Percentiles rank a stretch among this genome's conserved stretches.
Conservation (phyloP, 2,888 invertebrate species). For the Aphodius sticticus region DNA sequence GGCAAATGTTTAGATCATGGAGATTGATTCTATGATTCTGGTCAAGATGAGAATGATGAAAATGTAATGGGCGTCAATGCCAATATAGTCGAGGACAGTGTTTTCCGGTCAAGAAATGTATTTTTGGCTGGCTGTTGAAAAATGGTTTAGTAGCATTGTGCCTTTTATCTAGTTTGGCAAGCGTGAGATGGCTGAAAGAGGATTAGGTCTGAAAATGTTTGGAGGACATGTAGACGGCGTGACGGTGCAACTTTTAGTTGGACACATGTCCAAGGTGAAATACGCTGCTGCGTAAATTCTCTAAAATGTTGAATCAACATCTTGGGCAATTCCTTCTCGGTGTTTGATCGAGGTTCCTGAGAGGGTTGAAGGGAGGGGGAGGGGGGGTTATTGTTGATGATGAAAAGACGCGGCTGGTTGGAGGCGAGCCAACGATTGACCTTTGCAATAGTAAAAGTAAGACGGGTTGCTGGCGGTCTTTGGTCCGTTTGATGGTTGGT, state of each 20-base stretch:
- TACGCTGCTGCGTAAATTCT: slow-evolving; percentile 5
- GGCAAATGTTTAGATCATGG: too few relatives aligned
- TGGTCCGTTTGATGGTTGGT: slow-evolving; percentile 10
- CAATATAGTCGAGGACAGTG: background rate
- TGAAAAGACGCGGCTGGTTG: slow-evolving; percentile 20
- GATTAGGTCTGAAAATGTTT: background rate
- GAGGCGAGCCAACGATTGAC: slow-evolving; percentile 35
- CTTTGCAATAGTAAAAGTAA: slow-evolving; percentile 22
- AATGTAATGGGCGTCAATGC: too few relatives aligned
- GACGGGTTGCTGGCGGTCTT: slow-evolving; percentile 9
- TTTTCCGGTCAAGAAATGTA: background rate
- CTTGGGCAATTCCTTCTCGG: background rate
- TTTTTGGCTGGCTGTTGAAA: background rate
- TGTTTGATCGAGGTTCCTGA: background rate
- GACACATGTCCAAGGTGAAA: background rate
- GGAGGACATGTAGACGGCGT: slow-evolving; percentile 6
- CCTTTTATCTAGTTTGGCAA: background rate
- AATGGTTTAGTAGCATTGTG: background rate
- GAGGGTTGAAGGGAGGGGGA: background rate
- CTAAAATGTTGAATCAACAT: background rate
- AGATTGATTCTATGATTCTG: too few relatives aligned
- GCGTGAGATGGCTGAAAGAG: background rate
- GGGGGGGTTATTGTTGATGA: slow-evolving; percentile 11
- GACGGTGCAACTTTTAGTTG: slow-evolving; percentile 21
- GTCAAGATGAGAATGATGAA: too few relatives aligned